phyloP scores from a whole-genome alignment of 2,797 vertebrate genomes.

The Rhinatrema bivittatum region DNA sequence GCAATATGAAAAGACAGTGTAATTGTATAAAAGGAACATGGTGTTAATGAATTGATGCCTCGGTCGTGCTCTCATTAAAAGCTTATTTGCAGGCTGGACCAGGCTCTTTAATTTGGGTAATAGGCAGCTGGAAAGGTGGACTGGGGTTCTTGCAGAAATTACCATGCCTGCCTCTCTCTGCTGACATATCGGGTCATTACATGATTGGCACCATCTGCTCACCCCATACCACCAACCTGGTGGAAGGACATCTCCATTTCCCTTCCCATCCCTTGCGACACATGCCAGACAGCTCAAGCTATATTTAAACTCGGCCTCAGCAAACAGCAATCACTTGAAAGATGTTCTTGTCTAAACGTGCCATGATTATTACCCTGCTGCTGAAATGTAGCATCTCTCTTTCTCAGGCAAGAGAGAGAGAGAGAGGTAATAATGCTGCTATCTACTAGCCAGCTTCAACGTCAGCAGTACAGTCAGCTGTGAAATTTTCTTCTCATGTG shows the following conservation, averaged over 20 bases:
- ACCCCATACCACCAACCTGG: too few relatives aligned
- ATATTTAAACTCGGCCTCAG: slow-evolving; percentile 43
- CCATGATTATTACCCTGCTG: slow-evolving; percentile 29
- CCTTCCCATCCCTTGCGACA: slow-evolving; percentile 14
- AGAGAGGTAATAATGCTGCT: too few relatives aligned
- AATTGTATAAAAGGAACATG: fast-evolving
- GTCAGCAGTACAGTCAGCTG: too few relatives aligned
- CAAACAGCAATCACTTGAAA: slow-evolving; percentile 47
- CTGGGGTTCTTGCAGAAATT: not conserved
- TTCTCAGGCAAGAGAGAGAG: too few relatives aligned
- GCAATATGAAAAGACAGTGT: too few relatives aligned
- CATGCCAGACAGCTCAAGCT: slow-evolving; percentile 40
- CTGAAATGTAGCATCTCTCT: too few relatives aligned
- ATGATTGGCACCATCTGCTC: not conserved
- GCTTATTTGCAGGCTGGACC: not conserved
- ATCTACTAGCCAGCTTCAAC: too few relatives aligned
- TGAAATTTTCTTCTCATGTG: too few relatives aligned
- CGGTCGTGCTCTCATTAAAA: not conserved
- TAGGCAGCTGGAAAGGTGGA: not conserved
- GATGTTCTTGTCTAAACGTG: slow-evolving; percentile 18
- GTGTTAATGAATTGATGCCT: not conserved
- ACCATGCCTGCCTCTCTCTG: fast-evolving
- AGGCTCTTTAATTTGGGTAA: not conserved
- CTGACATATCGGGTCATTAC: not conserved
- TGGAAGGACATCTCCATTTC: slow-evolving; percentile 39